Base-by-base conservation (phyloP, 92 coral and sea anemone species). In the Heteractis magnifica region DNA sequence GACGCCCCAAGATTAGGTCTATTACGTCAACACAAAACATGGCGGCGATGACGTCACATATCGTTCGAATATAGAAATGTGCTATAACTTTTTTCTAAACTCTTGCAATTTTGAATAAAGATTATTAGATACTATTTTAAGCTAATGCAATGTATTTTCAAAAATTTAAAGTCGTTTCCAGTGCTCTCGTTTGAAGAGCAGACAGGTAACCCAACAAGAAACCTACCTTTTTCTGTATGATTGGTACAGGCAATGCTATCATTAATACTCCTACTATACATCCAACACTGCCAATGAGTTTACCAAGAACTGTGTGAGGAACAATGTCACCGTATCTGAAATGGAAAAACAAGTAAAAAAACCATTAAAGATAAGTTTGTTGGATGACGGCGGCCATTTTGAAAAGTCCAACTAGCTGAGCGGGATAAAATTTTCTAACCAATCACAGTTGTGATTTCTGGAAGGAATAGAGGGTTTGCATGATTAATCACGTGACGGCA, bases 151-250 rank as follows among this genome's bases (percentile, higher is more conserved):
- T 44, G 56, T 11, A 18, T 50, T 75, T 75, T 2, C 26, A 13
- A 70, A 70, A 10, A 11, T 16, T 48, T 8, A 34, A 49, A 34
- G 1, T 50, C 58, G 60, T 49, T 50, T 53, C 55, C 56, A 75
- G 56, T 75, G 1, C 16, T 75, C 60, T 18, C 79, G 19, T 8
- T 8, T 52, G 26, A 12, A 44, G 19, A 3, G 8, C 77, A 44
- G 8, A 73, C 5, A 44, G 55, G 51, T 41, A 73, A 4, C 77
- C 77, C 77, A 73, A 14, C 15, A 73, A 51, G 51, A 73, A 62
- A 3, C 70, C 77, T 65, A 96, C 99, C 99, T 96, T 96, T 72
- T 96, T 96, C 92, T 96, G 99, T 81, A 96, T 96, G 14, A 96
- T 91, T 2, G 99, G 99, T 12, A 96, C 99, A 7, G 99, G 99